A percentile compares a stretch with the other conserved stretches of the same genome.
phyloP scores from a whole-genome alignment of 2,797 vertebrate species.

The Acrossocheilus wenchowensis region DNA sequence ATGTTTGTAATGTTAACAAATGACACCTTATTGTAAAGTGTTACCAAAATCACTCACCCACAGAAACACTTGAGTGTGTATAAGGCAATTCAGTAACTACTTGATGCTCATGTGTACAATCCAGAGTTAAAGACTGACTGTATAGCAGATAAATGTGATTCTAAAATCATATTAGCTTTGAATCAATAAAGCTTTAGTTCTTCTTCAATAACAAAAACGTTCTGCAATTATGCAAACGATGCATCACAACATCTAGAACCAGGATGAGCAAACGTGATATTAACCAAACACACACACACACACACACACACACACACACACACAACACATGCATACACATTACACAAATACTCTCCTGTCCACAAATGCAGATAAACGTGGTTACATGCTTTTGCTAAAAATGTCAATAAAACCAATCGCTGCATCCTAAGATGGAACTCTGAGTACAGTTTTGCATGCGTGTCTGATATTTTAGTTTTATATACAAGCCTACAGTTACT shows the following conservation, averaged over 20 bases:
- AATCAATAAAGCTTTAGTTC: constrained; percentile 34
- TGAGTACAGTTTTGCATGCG: constrained; percentile 68
- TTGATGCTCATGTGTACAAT: constrained; percentile 33
- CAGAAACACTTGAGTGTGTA: constrained; percentile 46
- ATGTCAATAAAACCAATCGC: constrained; percentile 65
- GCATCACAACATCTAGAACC: constrained; percentile 46
- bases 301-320: constrained; percentile 62
- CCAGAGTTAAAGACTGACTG: constrained; percentile 36
- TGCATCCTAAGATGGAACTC: constrained; percentile 56
- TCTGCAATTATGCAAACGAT: constrained; percentile 53
- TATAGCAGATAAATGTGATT: constrained; percentile 18
- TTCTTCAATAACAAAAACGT: constrained; percentile 47
- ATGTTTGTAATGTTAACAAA: too few species aligned
- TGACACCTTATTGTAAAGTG: too few species aligned
- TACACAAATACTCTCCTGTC: constrained; percentile 55
- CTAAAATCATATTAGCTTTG: constrained; percentile 40
- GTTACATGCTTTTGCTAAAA: constrained; percentile 73
- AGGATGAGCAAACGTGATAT: constrained; percentile 60
- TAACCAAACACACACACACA: constrained; percentile 57
- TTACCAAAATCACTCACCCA: constrained; percentile 38
- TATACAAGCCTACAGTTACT: constrained; percentile 59
- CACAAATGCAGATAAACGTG: constrained; percentile 52
- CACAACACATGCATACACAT: constrained; percentile 70
- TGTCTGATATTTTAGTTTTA: constrained; percentile 35
- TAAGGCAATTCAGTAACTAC: constrained; percentile 54